Evolutionary conservation across 2,888 invertebrate species (phyloP).

Genomic region (Andrena hattorfiana): DNA sequence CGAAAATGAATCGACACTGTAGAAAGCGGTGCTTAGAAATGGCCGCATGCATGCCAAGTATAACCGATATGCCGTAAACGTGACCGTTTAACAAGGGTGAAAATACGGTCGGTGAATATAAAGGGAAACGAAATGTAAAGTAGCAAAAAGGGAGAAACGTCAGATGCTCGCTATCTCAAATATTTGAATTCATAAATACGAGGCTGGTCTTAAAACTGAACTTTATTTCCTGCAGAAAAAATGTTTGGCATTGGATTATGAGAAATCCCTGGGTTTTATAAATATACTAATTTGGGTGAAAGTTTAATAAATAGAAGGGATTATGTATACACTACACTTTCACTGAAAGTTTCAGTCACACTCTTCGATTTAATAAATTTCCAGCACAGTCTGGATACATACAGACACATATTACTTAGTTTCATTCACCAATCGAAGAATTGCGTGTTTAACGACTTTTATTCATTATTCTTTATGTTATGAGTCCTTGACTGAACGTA

Average conservation of each 20-base stretch:
- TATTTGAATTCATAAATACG: constrained; percentile 73
- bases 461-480: background rate
- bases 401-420: background rate
- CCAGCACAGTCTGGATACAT: background rate
- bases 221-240: background rate
- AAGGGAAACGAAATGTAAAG: constrained; percentile 44
- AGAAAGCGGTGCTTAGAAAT: constrained; percentile 77
- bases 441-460: background rate
- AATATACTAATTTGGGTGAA: background rate
- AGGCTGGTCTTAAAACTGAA: constrained; percentile 25
- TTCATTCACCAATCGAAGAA: background rate
- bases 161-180: constrained; percentile 52
- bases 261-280: background rate
- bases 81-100: constrained; percentile 67
- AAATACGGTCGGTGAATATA: constrained; percentile 56
- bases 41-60: constrained; percentile 79
- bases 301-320: background rate
- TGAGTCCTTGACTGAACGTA: no score
- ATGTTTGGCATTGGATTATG: background rate
- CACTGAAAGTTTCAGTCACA: background rate
- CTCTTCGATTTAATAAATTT: no score
- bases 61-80: constrained; percentile 71
- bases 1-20: constrained; percentile 63
- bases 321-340: background rate
- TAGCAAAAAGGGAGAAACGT: constrained; percentile 33